Percentiles rank a stretch among this genome's conserved stretches.
Evolutionary conservation across 1,140 invertebrate species (phyloP).

Genomic region (Sycophaga agraensis): DNA sequence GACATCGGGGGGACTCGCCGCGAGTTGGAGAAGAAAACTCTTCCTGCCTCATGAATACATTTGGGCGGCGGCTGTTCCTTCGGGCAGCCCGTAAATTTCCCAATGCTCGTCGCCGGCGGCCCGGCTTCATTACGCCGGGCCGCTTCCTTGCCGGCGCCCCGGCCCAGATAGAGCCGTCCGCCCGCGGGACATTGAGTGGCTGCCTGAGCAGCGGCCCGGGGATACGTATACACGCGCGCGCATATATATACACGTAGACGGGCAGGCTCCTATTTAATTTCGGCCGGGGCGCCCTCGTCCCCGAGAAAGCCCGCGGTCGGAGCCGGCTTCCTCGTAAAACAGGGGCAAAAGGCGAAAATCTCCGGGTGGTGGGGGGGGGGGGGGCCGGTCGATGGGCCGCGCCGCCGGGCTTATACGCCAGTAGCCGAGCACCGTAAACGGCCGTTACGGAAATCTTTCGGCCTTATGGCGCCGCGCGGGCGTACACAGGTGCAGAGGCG

Average conservation of each 20-base stretch:
- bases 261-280: constrained; percentile 16
- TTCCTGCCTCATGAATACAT: constrained; percentile 27
- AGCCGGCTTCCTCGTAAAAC: too few relatives aligned
- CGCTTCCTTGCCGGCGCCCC: not conserved
- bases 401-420: constrained; percentile 13
- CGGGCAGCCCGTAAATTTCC: constrained; percentile 23
- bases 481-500: not conserved
- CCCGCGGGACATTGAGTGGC: constrained; percentile 10
- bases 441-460: constrained; percentile 32
- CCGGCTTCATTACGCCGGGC: not conserved
- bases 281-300: not conserved
- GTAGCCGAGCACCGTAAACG: constrained; percentile 23
- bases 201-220: not conserved
- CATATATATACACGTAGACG: too few relatives aligned
- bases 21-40: constrained; percentile 20
- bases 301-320: not conserved
- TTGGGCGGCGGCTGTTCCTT: constrained; percentile 7
- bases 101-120: not conserved
- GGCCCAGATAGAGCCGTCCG: not conserved
- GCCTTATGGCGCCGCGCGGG: not conserved
- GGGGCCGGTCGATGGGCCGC: not conserved
- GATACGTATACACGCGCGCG: too few relatives aligned
- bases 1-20: not conserved
- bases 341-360: constrained; percentile 22
- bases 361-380: not conserved